Conservation (phyloP, 2,113 vertebrate species). For the Columba livia region DNA sequence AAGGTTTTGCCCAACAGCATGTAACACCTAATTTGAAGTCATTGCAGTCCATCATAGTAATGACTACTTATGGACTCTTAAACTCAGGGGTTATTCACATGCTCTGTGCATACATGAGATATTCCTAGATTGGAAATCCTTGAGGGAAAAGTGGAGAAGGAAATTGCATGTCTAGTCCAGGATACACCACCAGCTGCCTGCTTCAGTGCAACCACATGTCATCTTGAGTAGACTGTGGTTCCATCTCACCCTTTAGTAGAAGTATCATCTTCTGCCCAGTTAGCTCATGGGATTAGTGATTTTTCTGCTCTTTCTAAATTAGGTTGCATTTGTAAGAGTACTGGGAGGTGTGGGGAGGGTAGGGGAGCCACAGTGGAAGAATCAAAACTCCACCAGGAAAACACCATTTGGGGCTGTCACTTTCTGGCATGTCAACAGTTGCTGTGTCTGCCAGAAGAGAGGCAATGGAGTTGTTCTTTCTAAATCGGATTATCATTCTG, state of each 20-base stretch:
- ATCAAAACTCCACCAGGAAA: neutral
- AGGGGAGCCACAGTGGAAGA: neutral
- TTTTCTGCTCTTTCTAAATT: neutral
- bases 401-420: fast-evolving
- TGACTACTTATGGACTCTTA: neutral
- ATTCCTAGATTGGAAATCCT: neutral
- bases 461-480: neutral
- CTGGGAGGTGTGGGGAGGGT: neutral
- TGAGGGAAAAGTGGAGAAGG: neutral
- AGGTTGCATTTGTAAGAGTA: neutral
- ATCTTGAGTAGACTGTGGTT: neutral
- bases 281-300: neutral
- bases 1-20: neutral
- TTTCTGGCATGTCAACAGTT: neutral
- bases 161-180: neutral
- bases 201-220: neutral
- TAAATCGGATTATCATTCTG: neutral
- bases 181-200: neutral
- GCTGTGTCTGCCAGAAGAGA: neutral
- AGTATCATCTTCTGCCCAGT: neutral
- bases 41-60: neutral
- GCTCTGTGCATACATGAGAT: neutral
- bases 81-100: neutral
- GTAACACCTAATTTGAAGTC: neutral
- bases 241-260: neutral